Evolutionary conservation across 1,140 invertebrate species (phyloP).

Genomic region (Heliconius himera): DNA sequence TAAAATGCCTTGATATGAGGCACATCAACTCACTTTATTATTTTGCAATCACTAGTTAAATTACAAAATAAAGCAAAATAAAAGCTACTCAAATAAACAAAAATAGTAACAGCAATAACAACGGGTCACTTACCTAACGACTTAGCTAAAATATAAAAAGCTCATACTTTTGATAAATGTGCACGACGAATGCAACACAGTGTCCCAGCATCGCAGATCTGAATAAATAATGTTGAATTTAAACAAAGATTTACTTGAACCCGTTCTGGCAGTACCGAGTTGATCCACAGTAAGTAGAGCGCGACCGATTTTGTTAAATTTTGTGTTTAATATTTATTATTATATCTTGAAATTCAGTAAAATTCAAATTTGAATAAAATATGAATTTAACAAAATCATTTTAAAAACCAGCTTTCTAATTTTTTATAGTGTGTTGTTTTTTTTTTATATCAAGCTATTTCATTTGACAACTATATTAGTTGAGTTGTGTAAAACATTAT

Average conservation of each 20-base stretch:
- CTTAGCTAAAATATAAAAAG: conserved; percentile 13
- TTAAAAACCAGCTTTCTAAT: too few species aligned
- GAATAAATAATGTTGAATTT: conserved; percentile 41
- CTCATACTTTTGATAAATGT: neutral
- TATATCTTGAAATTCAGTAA: neutral
- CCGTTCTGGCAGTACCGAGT: conserved; percentile 8
- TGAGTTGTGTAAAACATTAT: too few species aligned
- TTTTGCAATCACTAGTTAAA: too few species aligned
- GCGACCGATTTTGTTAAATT: conserved; percentile 13
- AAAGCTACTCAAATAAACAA: neutral
- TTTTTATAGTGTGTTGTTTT: too few species aligned
- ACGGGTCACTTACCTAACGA: neutral
- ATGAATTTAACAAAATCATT: too few species aligned
- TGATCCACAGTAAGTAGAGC: neutral
- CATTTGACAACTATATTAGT: too few species aligned
- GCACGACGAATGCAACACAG: neutral
- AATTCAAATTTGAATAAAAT: too few species aligned
- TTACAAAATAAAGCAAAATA: neutral
- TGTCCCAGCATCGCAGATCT: conserved; percentile 15
- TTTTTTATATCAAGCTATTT: too few species aligned
- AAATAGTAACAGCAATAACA: neutral
- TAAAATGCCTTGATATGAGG: too few species aligned
- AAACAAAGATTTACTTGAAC: conserved; percentile 34
- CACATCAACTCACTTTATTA: too few species aligned
- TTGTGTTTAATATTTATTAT: neutral